These are phyloP conservation scores for Sipha maydis DNA, from an alignment of 2,888 invertebrate genomes.

Conservation along the genomic window DNA sequence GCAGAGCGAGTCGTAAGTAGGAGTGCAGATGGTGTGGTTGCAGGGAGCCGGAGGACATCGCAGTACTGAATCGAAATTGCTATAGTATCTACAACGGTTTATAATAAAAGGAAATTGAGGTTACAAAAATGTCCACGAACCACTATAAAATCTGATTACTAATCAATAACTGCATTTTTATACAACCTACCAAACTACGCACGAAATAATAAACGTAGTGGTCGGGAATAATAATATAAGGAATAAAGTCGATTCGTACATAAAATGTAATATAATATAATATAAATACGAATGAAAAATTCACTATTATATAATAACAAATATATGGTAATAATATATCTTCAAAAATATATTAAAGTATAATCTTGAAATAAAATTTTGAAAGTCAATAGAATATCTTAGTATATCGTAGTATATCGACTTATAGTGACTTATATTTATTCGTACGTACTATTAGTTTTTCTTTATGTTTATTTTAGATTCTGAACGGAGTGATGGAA, in stretches of 20 bases:
- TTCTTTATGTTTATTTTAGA: neutral
- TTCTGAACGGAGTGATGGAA: too few relatives aligned
- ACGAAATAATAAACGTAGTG: neutral
- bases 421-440: neutral
- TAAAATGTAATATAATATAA: neutral
- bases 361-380: conserved; percentile 3
- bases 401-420: neutral
- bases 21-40: neutral
- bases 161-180: conserved; percentile 34
- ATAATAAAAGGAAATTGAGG: conserved; percentile 38
- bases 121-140: conserved; percentile 6
- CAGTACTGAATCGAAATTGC: neutral
- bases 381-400: neutral
- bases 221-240: neutral
- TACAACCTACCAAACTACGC: neutral
- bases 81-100: conserved; percentile 14
- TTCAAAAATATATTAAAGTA: neutral
- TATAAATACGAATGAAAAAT: conserved; percentile 6
- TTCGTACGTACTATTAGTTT: neutral
- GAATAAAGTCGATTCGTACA: neutral
- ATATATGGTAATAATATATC: neutral
- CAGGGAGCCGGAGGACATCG: neutral
- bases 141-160: conserved; percentile 46
- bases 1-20: neutral
- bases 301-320: conserved; percentile 1